phyloP scores from a whole-genome alignment of 2,888 invertebrate genomes.

The Aricia artaxerxes region DNA sequence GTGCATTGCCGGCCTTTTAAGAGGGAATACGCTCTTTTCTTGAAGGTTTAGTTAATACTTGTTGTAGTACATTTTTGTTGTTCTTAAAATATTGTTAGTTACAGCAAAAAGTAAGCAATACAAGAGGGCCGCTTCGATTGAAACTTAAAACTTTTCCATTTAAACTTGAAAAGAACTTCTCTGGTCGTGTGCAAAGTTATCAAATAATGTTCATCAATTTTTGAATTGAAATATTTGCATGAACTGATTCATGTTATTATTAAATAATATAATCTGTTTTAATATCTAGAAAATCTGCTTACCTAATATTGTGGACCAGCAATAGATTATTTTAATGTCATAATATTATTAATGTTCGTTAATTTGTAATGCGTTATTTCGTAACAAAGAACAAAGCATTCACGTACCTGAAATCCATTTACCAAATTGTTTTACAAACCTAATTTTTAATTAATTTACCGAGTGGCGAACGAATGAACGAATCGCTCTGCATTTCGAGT shows the following conservation, averaged over 20 bases:
- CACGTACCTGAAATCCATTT: background rate
- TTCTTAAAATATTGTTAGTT: background rate
- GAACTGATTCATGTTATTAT: background rate
- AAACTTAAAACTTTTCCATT: conserved; percentile 67
- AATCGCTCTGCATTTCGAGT: conserved; percentile 14
- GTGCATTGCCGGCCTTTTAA: no score
- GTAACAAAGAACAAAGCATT: conserved; percentile 2
- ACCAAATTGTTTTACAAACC: conserved; percentile 14
- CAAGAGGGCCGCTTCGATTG: conserved; percentile 56
- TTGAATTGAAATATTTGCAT: background rate
- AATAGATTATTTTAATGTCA: no score
- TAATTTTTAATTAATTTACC: conserved; percentile 17
- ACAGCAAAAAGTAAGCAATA: conserved; percentile 20
- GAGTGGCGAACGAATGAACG: conserved; percentile 4
- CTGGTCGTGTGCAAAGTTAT: conserved; percentile 27
- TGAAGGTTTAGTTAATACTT: no score
- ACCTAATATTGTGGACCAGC: no score
- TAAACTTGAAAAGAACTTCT: conserved; percentile 51
- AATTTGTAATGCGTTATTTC: background rate
- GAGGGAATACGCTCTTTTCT: no score
- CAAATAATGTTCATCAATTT: background rate
- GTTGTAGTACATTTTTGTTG: background rate
- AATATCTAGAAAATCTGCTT: background rate
- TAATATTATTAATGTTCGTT: background rate
- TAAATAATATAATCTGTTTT: background rate